Conservation (phyloP, 2,888 invertebrate species). For the Pasiphila rectangulata region DNA sequence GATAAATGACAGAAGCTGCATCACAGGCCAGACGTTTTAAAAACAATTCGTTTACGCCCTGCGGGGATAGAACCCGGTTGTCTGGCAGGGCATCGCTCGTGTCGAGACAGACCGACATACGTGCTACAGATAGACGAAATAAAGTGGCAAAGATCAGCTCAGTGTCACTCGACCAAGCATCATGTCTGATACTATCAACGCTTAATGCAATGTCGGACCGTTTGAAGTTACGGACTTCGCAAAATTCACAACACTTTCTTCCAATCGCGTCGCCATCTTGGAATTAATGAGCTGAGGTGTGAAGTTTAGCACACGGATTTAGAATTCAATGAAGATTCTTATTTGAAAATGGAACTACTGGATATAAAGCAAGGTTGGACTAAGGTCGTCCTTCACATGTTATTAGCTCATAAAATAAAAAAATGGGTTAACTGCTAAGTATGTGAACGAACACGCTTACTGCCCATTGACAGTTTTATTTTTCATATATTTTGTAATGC, state of each 20-base stretch:
- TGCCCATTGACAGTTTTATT: neutral
- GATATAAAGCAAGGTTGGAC: slow-evolving; percentile 4
- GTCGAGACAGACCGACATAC: slow-evolving; percentile 18
- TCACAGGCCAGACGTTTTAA: neutral
- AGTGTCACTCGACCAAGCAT: slow-evolving; percentile 32
- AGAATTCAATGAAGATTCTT: slow-evolving; percentile 20
- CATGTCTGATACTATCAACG: slow-evolving; percentile 31
- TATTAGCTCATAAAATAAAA: no score
- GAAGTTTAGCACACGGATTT: slow-evolving; percentile 35
- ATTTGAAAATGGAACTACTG: slow-evolving; percentile 5
- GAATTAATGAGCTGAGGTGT: slow-evolving; percentile 50
- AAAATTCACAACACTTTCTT: slow-evolving; percentile 43
- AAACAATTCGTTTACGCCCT: neutral
- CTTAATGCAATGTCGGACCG: slow-evolving; percentile 29
- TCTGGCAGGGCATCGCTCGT: slow-evolving; percentile 32
- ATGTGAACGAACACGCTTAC: no score
- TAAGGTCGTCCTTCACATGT: neutral
- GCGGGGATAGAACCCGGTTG: slow-evolving; percentile 34
- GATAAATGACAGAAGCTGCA: neutral
- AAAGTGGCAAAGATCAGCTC: slow-evolving; percentile 33
- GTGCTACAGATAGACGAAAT: slow-evolving; percentile 29
- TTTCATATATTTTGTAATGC: no score
- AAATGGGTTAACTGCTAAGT: no score
- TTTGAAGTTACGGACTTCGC: slow-evolving; percentile 43
- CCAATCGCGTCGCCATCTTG: slow-evolving; percentile 47